Evolutionary conservation across 2,888 invertebrate genomes (phyloP).

Genomic region (Gortyna flavago): DNA sequence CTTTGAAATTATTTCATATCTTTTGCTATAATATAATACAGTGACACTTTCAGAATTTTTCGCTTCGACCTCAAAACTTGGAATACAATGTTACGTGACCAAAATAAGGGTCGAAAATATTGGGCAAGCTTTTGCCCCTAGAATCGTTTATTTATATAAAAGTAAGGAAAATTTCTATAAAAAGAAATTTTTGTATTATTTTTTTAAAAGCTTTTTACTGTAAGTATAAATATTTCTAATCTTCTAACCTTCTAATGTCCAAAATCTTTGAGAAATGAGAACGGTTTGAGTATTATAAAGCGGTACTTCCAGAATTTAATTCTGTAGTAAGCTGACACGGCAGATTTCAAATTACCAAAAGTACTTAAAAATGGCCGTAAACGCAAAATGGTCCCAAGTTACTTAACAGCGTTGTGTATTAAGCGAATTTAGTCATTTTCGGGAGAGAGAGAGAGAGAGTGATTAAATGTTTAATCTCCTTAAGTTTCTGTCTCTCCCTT

Average conservation of each 20-base stretch:
- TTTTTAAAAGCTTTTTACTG: not conserved
- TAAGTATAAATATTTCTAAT: not conserved
- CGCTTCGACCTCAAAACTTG: constrained; percentile 32
- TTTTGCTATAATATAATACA: constrained; percentile 24
- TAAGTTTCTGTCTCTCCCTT: constrained; percentile 41
- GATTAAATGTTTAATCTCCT: constrained; percentile 61
- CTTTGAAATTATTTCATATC: constrained; percentile 42
- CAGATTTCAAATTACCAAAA: constrained; percentile 17
- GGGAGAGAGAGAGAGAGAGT: constrained; percentile 22
- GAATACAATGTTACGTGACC: constrained; percentile 43
- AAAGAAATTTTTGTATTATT: constrained; percentile 8
- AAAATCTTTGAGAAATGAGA: not conserved
- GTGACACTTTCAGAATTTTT: constrained; percentile 25
- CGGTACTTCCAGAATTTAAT: not conserved
- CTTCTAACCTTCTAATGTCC: not conserved
- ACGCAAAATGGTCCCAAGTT: constrained; percentile 15
- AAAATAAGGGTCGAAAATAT: constrained; percentile 41
- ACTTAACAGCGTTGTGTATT: constrained; percentile 37
- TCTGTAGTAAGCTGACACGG: constrained; percentile 8
- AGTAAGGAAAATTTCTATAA: not conserved
- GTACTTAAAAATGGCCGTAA: constrained; percentile 34
- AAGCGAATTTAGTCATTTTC: constrained; percentile 58
- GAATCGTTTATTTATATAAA: constrained; percentile 21
- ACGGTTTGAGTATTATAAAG: not conserved
- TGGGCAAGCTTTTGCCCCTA: not conserved